A percentile compares a stretch with the other conserved stretches of the same genome.
phyloP scores from a whole-genome alignment of 2,113 vertebrate genomes.

The Calyptomena viridis region DNA sequence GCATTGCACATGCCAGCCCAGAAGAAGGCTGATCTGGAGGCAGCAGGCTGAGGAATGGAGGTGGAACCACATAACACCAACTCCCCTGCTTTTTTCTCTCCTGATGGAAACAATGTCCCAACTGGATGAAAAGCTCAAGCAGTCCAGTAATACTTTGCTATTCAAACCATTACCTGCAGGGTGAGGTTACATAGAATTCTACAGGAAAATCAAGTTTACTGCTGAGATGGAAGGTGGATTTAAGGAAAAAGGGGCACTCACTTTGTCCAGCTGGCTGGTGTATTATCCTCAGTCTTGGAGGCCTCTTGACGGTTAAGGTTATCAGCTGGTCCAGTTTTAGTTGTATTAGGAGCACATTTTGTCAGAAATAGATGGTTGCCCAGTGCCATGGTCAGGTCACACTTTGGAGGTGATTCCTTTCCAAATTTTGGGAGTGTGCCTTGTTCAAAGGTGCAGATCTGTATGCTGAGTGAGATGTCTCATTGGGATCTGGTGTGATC shows the following conservation, averaged over 20 bases:
- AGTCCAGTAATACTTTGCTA: neutral
- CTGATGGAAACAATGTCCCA: neutral
- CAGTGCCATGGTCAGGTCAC: neutral
- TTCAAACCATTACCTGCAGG: neutral
- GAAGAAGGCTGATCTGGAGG: neutral
- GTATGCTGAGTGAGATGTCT: neutral
- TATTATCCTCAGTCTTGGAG: rapidly evolving
- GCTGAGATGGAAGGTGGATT: neutral
- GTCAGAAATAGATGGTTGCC: neutral
- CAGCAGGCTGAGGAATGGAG: neutral
- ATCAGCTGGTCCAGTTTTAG: neutral
- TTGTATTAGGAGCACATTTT: neutral
- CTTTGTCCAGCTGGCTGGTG: neutral
- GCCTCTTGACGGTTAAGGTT: neutral
- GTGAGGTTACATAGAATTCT: neutral
- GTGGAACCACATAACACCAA: neutral
- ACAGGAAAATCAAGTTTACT: neutral
- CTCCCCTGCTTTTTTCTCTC: neutral
- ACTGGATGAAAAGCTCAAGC: neutral
- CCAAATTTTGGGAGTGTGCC: neutral
- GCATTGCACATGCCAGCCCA: neutral
- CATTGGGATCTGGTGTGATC: neutral
- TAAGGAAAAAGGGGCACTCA: neutral
- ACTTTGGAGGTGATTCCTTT: neutral
- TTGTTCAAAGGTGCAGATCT: neutral